A percentile compares a stretch with the other conserved stretches of the same genome.
phyloP scores from a whole-genome alignment of 2,113 vertebrate genomes.

The Gopherus flavomarginatus region DNA sequence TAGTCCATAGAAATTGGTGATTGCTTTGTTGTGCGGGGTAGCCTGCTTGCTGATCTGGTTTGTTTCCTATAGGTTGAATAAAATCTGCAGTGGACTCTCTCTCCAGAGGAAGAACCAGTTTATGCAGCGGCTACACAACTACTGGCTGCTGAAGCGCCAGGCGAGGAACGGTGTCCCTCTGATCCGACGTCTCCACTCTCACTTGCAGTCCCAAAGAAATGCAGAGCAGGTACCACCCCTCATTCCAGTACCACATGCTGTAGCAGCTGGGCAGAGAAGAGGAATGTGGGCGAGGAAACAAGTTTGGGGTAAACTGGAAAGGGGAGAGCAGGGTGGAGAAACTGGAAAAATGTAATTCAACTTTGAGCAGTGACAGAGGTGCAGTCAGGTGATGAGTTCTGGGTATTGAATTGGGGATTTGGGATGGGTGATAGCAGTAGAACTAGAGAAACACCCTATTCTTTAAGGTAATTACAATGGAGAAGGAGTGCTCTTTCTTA shows the following conservation, averaged over 20 bases:
- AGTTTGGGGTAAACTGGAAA: neutral
- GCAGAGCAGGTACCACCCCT: slow-evolving; percentile 86
- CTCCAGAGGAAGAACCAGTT: slow-evolving; percentile 97
- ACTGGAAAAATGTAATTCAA: neutral
- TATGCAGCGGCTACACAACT: slow-evolving; percentile 95
- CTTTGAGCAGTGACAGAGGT: neutral
- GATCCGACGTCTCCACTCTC: slow-evolving; percentile 91
- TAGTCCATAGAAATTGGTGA: fast-evolving
- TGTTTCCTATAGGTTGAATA: slow-evolving; percentile 88
- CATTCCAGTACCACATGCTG: neutral
- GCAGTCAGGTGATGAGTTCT: neutral
- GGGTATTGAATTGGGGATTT: neutral
- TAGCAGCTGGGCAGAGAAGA: fast-evolving
- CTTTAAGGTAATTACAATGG: neutral
- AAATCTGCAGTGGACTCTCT: slow-evolving; percentile 92
- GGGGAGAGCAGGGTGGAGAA: neutral
- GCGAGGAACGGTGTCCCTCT: slow-evolving; percentile 95
- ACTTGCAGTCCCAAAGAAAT: slow-evolving; percentile 89
- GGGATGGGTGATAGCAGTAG: neutral
- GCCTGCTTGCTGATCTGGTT: slow-evolving; percentile 42
- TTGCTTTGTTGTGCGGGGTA: neutral
- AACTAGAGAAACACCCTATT: neutral
- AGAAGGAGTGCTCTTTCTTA: neutral
- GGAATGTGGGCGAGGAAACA: neutral
- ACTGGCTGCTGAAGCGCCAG: slow-evolving; percentile 96